These are phyloP conservation scores for Liasis olivaceus DNA, from an alignment of 2,797 vertebrate genomes.

Conservation along the genomic window DNA sequence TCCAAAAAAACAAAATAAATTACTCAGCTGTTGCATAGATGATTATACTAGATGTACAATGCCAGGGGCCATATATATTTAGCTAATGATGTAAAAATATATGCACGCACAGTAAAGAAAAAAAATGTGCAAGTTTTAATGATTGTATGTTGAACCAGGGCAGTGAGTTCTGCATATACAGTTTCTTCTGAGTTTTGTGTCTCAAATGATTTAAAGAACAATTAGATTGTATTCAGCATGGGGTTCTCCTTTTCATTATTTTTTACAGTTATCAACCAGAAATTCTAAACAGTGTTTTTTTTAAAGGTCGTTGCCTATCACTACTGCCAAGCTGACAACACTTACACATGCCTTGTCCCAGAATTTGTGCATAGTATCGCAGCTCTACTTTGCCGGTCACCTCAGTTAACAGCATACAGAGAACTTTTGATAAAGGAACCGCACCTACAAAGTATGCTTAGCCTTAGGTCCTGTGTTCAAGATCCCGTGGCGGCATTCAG, in stretches of 20 bases:
- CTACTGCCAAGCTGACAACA: conserved; percentile 98
- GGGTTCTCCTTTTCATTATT: neutral
- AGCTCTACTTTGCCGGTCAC: conserved; percentile 90
- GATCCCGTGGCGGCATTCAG: conserved; percentile 90
- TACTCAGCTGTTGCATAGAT: neutral
- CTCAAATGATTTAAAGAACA: neutral
- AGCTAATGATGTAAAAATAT: neutral
- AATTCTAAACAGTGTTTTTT: conserved; percentile 24
- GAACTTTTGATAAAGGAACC: conserved; percentile 92
- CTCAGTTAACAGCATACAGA: conserved; percentile 85
- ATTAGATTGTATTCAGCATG: neutral
- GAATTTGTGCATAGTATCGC: conserved; percentile 96
- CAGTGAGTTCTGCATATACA: conserved; percentile 9
- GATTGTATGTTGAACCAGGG: neutral
- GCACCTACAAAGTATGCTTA: conserved; percentile 94
- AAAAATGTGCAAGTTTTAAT: neutral
- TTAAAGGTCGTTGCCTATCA: conserved; percentile 95
- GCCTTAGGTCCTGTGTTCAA: conserved; percentile 94
- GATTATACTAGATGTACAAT: neutral
- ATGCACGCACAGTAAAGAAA: neutral
- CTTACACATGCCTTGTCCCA: conserved; percentile 95
- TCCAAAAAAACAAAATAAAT: neutral
- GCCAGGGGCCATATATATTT: neutral
- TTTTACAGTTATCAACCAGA: neutral
- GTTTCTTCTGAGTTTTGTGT: neutral